Conservation (phyloP, 2,113 vertebrate species). For the Gymnorhina tibicen region DNA sequence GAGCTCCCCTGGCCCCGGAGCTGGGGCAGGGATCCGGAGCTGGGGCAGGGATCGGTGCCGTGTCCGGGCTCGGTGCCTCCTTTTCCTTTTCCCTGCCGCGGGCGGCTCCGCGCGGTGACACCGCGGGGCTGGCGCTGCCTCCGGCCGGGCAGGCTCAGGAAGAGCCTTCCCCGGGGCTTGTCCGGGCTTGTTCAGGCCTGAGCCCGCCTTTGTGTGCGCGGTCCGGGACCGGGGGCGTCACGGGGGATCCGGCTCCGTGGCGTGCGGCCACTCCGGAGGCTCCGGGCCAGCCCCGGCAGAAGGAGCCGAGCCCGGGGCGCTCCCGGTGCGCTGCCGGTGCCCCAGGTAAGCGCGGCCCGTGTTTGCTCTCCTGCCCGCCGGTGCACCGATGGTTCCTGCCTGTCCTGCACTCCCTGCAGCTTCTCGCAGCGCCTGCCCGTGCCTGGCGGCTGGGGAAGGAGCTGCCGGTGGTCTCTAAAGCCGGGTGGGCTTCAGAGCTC, state of each 20-base stretch:
- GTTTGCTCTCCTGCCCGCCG: not conserved
- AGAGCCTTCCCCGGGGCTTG: slow-evolving; percentile 46
- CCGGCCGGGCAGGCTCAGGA: not conserved
- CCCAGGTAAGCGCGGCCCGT: not conserved
- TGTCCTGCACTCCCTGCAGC: fast-evolving
- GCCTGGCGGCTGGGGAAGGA: not conserved
- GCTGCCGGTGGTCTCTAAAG: fast-evolving
- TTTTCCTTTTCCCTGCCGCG: too few species aligned
- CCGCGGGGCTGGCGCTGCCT: not conserved
- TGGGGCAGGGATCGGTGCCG: not conserved
- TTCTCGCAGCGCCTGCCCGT: not conserved
- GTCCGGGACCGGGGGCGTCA: not conserved
- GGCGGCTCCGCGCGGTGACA: not conserved
- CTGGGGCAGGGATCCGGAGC: not conserved
- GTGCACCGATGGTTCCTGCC: fast-evolving
- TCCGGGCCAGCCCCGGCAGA: not conserved
- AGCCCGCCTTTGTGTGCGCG: not conserved
- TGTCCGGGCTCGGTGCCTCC: too few species aligned
- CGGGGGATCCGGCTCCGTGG: not conserved
- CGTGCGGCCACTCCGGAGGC: not conserved
- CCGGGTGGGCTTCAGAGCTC: not conserved
- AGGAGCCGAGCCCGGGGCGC: fast-evolving
- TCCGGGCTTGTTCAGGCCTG: slow-evolving; percentile 63
- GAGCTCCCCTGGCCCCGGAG: fast-evolving
- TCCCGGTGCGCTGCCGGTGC: fast-evolving